Base-by-base conservation (phyloP, 2,888 invertebrate genomes). In the Chaetogeoica ovagalla region DNA sequence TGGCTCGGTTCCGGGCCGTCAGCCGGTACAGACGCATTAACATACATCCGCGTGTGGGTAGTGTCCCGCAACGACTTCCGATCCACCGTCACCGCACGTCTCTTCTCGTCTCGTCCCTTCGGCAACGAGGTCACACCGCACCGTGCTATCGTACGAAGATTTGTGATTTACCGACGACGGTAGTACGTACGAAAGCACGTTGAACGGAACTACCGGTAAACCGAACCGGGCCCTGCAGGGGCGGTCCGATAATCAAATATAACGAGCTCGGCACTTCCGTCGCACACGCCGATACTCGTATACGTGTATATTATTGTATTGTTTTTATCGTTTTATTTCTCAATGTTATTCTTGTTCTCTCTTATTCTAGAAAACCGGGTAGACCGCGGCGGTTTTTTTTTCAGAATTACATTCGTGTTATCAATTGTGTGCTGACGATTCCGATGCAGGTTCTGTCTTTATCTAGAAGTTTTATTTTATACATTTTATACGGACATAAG, bases 1-100 rank as follows among this genome's bases (percentile, higher is more conserved):
- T 75, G 75, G 75, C 75, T 66, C 57, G 57, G 39, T 66, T 57
- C 19, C 55, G 17, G 63, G 37, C 55, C 9, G 55, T n/a, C 11
- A 48, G 13, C 19, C 30, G n/a, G 8, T 30, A 30, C 4, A 30
- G 30, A 0, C 15, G 55, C 63, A 65, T 74, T 65, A 39, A 66
- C 75, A 66, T 59, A 74, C 4, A 30, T 65, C 23, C 39, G 39
- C 30, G 55, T 30, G 30, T 30, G 30, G 30, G 30, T 30, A 30
- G 30, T 30, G 30, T 30, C 52, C n/a, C 2, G 8, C 17, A 21
- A 7, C 8, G 39, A 52, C 37, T 73, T 73, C 73, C 73, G 48
- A 13, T 17, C 1, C 6, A 52, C 19, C 23, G 7, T 2, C 6
- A 55, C 19, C 15, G 6, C 13, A 5, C 43, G 43, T 6, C 43